phyloP scores from a whole-genome alignment of 1,140 invertebrate species.

The Ptiloglossa arizonensis region DNA sequence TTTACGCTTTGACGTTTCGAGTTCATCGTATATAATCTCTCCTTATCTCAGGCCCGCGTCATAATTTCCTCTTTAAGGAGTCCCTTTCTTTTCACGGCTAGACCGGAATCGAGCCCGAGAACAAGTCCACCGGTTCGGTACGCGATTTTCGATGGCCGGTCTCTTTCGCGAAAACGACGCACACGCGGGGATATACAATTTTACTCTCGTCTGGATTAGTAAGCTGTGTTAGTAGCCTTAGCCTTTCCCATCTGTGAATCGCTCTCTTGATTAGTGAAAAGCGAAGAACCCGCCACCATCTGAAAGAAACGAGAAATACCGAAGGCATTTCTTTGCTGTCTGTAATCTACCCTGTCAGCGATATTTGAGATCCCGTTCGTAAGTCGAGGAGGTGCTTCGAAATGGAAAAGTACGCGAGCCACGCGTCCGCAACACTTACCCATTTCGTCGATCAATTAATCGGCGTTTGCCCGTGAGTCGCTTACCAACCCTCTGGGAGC shows the following conservation, averaged over 20 bases:
- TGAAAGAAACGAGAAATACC: constrained; percentile 77
- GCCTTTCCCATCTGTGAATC: constrained; percentile 45
- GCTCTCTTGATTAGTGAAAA: constrained; percentile 70
- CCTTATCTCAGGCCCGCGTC: constrained; percentile 42
- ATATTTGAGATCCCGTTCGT: not conserved
- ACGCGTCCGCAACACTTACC: not conserved
- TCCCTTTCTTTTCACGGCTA: constrained; percentile 47
- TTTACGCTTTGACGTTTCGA: constrained; percentile 1
- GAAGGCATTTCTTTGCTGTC: constrained; percentile 64
- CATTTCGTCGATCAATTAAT: not conserved
- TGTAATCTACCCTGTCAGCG: constrained; percentile 24
- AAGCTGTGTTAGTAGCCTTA: constrained; percentile 47
- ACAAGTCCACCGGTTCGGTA: not conserved
- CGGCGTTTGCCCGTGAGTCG: not conserved
- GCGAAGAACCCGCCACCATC: constrained; percentile 76
- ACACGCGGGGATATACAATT: not conserved
- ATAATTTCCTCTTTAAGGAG: constrained; percentile 32
- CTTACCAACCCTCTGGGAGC: not conserved
- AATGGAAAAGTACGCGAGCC: not conserved
- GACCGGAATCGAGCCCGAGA: constrained; percentile 3
- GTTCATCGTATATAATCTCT: constrained; percentile 11
- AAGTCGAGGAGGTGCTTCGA: not conserved
- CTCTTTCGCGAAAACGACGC: not conserved
- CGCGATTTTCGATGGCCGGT: constrained; percentile 14
- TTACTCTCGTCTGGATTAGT: constrained; percentile 16